These are phyloP conservation scores for Meriones unguiculatus DNA, from an alignment of 2,113 vertebrate genomes.

Conservation along the genomic window DNA sequence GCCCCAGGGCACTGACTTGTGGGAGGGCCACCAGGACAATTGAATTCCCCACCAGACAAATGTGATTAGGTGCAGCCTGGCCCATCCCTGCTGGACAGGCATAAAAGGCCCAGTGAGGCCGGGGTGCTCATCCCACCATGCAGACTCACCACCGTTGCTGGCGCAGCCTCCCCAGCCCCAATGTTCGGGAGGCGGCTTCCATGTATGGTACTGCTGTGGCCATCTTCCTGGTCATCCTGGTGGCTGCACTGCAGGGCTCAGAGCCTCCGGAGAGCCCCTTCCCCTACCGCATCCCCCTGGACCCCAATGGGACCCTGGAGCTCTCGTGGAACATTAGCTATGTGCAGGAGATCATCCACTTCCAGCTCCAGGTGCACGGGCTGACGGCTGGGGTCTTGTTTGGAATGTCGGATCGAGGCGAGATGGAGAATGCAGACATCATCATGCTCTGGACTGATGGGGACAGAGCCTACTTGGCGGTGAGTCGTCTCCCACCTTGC, in stretches of 20 bases:
- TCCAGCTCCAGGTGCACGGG: conserved; percentile 88
- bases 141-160: conserved; percentile 57
- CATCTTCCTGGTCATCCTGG: conserved; percentile 92
- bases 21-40: conserved; percentile 89
- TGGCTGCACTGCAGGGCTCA: conserved; percentile 92
- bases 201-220: conserved; percentile 94
- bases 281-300: conserved; percentile 92
- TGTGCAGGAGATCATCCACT: conserved; percentile 85
- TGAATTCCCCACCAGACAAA: conserved; percentile 93
- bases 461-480: conserved; percentile 92
- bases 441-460: conserved; percentile 93
- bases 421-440: conserved; percentile 92
- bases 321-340: conserved; percentile 98
- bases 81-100: conserved; percentile 60
- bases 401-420: conserved; percentile 95
- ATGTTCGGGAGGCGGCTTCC: conserved; percentile 90
- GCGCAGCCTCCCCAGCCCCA: conserved; percentile 81
- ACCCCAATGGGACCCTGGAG: conserved; percentile 90
- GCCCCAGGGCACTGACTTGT: conserved; percentile 77
- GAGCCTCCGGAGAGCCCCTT: conserved; percentile 75
- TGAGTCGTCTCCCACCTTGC: conserved; percentile 79
- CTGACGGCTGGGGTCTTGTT: conserved; percentile 91
- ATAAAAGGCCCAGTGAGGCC: conserved; percentile 86
- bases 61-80: conserved; percentile 89
- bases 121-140: conserved; percentile 63